These are phyloP conservation scores for Pocillopora meandrina DNA, from an alignment of 92 coral and sea anemone genomes.

Conservation along the genomic window DNA sequence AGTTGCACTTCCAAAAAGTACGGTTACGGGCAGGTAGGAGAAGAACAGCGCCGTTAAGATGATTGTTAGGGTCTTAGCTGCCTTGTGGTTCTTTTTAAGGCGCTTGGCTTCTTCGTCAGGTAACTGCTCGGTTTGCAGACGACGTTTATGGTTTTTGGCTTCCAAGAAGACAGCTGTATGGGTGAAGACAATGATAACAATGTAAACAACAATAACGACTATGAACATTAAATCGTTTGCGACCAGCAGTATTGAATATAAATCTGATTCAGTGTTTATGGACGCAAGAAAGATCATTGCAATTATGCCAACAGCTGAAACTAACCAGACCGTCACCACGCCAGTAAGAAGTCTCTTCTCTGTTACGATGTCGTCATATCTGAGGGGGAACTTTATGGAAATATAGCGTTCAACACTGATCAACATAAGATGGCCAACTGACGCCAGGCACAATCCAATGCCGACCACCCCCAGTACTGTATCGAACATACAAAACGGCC, in stretches of 20 bases:
- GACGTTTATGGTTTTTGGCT: not conserved
- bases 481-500: constrained; percentile 1
- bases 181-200: not conserved
- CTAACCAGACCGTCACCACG: not conserved
- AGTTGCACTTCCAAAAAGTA: not conserved
- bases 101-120: constrained; percentile 2
- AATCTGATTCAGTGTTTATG: not conserved
- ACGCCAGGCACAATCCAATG: not conserved
- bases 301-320: not conserved
- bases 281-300: not conserved
- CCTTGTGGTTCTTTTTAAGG: constrained; percentile 2
- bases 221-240: not conserved
- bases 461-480: not conserved
- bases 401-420: constrained; percentile 4
- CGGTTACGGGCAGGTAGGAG: not conserved
- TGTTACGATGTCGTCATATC: constrained; percentile 11
- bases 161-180: not conserved
- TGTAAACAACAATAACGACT: not conserved
- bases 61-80: not conserved
- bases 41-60: not conserved
- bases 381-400: not conserved
- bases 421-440: not conserved
- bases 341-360: not conserved
- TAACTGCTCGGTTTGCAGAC: constrained; percentile 4
- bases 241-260: not conserved